phyloP scores from a whole-genome alignment of 2,888 invertebrate genomes.

The Dasysyrphus albostriatus region DNA sequence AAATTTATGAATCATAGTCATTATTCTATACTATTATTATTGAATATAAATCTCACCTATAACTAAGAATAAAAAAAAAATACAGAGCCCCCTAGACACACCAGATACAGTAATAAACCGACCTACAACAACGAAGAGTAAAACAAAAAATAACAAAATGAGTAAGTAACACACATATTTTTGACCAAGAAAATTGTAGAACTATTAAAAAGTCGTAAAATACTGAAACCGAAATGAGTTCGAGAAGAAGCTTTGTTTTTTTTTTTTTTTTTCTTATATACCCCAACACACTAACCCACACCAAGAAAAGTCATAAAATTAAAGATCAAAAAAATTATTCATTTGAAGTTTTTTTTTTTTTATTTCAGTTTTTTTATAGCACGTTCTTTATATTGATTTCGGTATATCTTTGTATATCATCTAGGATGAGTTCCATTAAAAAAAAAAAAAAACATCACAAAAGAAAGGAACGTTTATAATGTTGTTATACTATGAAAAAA shows the following conservation, averaged over 20 bases:
- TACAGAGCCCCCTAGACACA: slow-evolving; percentile 30
- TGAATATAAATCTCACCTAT: slow-evolving; percentile 41
- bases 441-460: slow-evolving; percentile 14
- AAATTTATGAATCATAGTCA: slow-evolving; percentile 60
- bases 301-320: slow-evolving; percentile 66
- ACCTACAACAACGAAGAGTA: slow-evolving; percentile 52
- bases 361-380: slow-evolving; percentile 14
- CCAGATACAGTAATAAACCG: slow-evolving; percentile 60
- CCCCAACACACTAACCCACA: slow-evolving; percentile 49
- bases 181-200: slow-evolving; percentile 66
- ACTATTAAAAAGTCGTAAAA: slow-evolving; percentile 73
- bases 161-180: slow-evolving; percentile 49
- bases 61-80: slow-evolving; percentile 34
- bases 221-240: slow-evolving; percentile 60
- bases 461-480: slow-evolving; percentile 15
- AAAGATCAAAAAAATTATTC: slow-evolving; percentile 73
- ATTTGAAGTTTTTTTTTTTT: slow-evolving; percentile 61
- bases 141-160: slow-evolving; percentile 9
- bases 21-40: slow-evolving; percentile 46
- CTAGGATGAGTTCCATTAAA: slow-evolving; percentile 46
- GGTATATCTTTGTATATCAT: slow-evolving; percentile 50
- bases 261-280: slow-evolving; percentile 14
- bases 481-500: slow-evolving; percentile 42
- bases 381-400: slow-evolving; percentile 55
- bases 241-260: slow-evolving; percentile 43